A percentile compares a stretch with the other conserved stretches of the same genome.
phyloP scores from a whole-genome alignment of 1,140 invertebrate genomes.

The Lamellibrachia luymesi region DNA sequence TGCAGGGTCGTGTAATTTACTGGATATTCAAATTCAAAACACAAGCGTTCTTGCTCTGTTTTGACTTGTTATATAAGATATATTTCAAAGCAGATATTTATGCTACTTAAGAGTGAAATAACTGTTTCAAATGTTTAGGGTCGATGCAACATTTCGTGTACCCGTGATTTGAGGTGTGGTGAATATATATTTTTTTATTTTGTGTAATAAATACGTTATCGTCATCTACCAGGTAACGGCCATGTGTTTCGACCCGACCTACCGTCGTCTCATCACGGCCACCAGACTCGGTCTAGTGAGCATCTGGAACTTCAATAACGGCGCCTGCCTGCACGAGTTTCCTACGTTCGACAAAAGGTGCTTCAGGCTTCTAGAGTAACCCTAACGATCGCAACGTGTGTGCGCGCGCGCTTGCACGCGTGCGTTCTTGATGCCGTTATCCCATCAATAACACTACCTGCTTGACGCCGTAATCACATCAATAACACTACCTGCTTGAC shows the following conservation, averaged over 20 bases:
- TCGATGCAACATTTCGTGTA: not conserved
- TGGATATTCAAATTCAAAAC: too few species aligned
- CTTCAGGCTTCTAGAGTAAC: not conserved
- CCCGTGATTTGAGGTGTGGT: not conserved
- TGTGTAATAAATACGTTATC: not conserved
- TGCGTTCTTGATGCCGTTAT: not conserved
- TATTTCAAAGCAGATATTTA: too few species aligned
- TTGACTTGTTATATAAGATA: too few species aligned
- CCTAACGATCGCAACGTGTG: not conserved
- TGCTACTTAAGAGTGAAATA: too few species aligned
- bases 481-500: too few species aligned
- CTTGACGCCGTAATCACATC: too few species aligned
- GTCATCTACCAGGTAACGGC: slow-evolving; percentile 64
- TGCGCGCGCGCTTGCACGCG: not conserved
- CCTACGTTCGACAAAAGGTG: not conserved
- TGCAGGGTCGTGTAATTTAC: too few species aligned
- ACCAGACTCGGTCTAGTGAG: slow-evolving; percentile 66
- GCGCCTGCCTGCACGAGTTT: slow-evolving; percentile 36
- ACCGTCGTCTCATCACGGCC: slow-evolving; percentile 68
- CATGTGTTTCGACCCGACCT: slow-evolving; percentile 69
- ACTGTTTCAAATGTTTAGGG: too few species aligned
- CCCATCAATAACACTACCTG: too few species aligned
- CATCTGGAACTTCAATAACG: slow-evolving; percentile 79
- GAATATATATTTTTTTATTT: not conserved
- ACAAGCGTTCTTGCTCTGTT: too few species aligned